A percentile compares a stretch with the other conserved stretches of the same genome.
Conservation (phyloP, 1,140 invertebrate species). For the Drosophila yakuba region DNA sequence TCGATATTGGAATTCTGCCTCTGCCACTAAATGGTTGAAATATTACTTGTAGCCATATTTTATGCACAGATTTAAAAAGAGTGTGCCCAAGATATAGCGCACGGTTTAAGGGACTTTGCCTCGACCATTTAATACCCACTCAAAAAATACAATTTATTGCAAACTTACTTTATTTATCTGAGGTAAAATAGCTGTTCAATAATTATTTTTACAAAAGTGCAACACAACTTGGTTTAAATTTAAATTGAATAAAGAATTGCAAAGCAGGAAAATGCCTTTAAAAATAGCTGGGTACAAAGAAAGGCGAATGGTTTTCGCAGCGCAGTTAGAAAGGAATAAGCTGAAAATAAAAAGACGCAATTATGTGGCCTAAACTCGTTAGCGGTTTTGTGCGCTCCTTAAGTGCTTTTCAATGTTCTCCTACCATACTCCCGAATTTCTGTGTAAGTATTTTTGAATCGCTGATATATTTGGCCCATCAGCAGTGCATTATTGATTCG, state of each 20-base stretch:
- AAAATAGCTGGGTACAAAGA: neutral
- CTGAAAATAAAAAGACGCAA: slow-evolving; percentile 37
- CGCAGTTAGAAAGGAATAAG: neutral
- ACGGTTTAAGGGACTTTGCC: neutral
- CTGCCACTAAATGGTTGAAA: slow-evolving; percentile 55
- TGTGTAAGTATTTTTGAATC: slow-evolving; percentile 3
- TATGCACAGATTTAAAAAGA: slow-evolving; percentile 54
- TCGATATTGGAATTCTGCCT: slow-evolving; percentile 39
- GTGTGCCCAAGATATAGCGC: neutral
- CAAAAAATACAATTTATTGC: neutral
- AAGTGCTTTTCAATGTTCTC: slow-evolving; percentile 62
- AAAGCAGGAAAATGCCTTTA: no score
- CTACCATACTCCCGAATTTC: slow-evolving; percentile 1
- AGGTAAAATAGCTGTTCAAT: no score
- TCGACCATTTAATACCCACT: neutral
- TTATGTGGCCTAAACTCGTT: slow-evolving; percentile 32
- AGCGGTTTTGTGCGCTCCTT: slow-evolving; percentile 21
- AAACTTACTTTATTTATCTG: no score
- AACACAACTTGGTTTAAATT: no score
- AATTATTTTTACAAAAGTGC: no score
- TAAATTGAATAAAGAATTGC: no score
- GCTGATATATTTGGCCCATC: neutral
- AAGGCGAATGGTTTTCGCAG: neutral
- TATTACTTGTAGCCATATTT: slow-evolving; percentile 64
- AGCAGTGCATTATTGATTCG: slow-evolving; percentile 19